phyloP scores from a whole-genome alignment of 2,797 vertebrate species.

The Gallinago solitaria region DNA sequence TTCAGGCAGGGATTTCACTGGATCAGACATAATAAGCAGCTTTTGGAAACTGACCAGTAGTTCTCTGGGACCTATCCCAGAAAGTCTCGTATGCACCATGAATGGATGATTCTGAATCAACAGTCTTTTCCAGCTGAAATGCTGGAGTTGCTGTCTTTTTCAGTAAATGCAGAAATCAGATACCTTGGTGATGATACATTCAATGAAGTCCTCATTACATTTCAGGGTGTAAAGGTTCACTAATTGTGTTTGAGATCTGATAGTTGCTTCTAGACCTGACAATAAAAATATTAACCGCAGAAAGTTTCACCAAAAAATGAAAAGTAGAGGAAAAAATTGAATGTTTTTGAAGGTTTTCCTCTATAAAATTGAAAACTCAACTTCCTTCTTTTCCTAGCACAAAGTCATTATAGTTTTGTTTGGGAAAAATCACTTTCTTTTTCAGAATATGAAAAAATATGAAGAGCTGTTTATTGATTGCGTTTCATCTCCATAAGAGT shows the following conservation, averaged over 20 bases:
- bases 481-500: neutral
- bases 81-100: neutral
- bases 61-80: neutral
- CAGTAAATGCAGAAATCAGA: neutral
- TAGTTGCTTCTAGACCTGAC: neutral
- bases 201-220: neutral
- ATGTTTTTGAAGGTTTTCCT: neutral
- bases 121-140: neutral
- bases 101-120: neutral
- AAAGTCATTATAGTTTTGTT: neutral
- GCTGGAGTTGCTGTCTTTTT: neutral
- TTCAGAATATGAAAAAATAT: neutral
- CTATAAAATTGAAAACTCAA: neutral
- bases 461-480: neutral
- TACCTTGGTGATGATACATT: neutral
- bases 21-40: neutral
- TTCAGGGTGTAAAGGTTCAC: neutral
- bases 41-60: neutral
- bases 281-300: neutral
- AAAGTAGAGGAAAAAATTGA: fast-evolving
- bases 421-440: neutral
- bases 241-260: neutral
- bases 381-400: neutral
- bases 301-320: neutral
- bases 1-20: neutral